A percentile compares a stretch with the other conserved stretches of the same genome.
These are phyloP conservation scores for Maniola hyperantus DNA, from an alignment of 2,888 invertebrate species.

Conservation along the genomic window DNA sequence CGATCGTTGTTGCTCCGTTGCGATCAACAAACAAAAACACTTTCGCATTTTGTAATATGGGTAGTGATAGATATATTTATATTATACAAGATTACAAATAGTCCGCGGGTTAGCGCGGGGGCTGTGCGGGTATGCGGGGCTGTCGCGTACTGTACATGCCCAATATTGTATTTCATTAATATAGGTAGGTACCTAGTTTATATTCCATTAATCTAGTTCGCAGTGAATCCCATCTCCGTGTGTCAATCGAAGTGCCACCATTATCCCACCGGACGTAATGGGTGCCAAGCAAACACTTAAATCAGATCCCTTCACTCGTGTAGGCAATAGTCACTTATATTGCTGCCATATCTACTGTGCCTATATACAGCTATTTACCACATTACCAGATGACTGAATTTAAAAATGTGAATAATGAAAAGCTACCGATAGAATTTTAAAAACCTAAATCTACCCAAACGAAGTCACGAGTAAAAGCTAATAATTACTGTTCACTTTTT, in stretches of 20 bases:
- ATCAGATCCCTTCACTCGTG: conserved; percentile 37
- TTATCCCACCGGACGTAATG: conserved; percentile 70
- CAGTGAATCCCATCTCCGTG: conserved; percentile 47
- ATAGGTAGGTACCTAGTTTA: background rate
- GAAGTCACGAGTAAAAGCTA: too few relatives aligned
- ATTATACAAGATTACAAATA: too few relatives aligned
- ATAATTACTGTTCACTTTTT: too few relatives aligned
- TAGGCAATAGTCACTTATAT: conserved; percentile 16
- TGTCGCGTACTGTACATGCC: too few relatives aligned
- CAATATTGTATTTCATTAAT: background rate
- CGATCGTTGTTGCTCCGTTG: too few relatives aligned
- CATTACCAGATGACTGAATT: background rate
- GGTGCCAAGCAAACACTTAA: conserved; percentile 68
- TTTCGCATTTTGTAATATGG: too few relatives aligned
- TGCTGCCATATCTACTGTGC: background rate
- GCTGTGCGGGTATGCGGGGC: too few relatives aligned
- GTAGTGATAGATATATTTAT: too few relatives aligned
- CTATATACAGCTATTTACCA: background rate
- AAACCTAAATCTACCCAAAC: too few relatives aligned
- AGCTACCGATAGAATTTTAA: too few relatives aligned
- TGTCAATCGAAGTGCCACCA: conserved; percentile 55
- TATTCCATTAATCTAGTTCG: conserved; percentile 59
- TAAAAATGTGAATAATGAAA: background rate
- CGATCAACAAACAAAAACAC: too few relatives aligned
- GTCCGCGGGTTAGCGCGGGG: too few relatives aligned